A percentile compares a stretch with the other conserved stretches of the same genome.
These are phyloP conservation scores for Microtus montanus DNA, from an alignment of 2,113 vertebrate genomes.

Conservation along the genomic window DNA sequence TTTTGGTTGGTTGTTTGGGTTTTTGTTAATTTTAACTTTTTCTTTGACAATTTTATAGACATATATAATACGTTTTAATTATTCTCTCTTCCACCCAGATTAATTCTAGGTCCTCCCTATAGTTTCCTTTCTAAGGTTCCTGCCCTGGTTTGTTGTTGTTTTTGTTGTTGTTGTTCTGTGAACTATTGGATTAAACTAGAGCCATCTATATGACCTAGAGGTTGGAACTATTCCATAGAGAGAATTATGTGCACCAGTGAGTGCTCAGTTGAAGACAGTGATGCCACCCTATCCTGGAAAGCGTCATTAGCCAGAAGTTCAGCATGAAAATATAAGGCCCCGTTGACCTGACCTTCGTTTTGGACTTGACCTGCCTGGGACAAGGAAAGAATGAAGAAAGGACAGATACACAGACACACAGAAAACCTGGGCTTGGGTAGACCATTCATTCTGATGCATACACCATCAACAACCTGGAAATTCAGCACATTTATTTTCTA, in stretches of 20 bases:
- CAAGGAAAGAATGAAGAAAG: background rate
- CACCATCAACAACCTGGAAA: background rate
- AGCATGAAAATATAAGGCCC: background rate
- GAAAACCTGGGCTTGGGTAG: background rate
- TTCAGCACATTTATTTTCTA: background rate
- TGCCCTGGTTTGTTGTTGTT: background rate
- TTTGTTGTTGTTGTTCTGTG: background rate
- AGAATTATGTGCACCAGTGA: background rate
- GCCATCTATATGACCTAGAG: background rate
- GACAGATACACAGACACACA: background rate
- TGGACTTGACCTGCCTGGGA: background rate
- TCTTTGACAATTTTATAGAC: background rate
- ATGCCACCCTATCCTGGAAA: background rate
- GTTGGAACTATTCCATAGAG: background rate
- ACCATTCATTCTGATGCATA: background rate
- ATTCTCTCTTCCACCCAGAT: background rate
- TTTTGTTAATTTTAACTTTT: background rate
- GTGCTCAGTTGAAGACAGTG: background rate
- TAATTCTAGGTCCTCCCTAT: background rate
- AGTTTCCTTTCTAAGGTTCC: background rate
- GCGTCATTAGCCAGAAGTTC: too few species aligned
- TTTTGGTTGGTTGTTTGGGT: background rate
- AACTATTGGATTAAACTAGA: background rate
- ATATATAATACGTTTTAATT: background rate
- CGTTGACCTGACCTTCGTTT: background rate